Conservation (phyloP, 2,113 vertebrate genomes). For the Struthio camelus region DNA sequence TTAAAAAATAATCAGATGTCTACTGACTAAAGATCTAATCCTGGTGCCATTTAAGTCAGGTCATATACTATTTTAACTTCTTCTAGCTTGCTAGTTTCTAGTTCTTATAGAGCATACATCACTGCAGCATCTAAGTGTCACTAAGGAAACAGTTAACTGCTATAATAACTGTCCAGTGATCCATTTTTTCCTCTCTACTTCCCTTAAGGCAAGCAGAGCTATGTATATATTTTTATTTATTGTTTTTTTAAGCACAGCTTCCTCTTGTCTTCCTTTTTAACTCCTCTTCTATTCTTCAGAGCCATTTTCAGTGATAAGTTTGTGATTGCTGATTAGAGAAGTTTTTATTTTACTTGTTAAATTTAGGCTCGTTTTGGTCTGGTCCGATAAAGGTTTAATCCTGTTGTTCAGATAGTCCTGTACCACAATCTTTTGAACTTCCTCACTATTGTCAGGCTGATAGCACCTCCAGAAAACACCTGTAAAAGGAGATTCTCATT, state of each 20-base stretch:
- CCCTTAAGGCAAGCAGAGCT: background rate
- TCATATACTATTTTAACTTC: constrained; percentile 38
- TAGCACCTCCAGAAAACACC: background rate
- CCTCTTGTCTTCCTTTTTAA: background rate
- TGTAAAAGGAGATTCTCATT: background rate
- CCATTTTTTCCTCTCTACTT: background rate
- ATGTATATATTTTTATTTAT: background rate
- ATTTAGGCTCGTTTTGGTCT: background rate
- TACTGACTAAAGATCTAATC: constrained; percentile 18
- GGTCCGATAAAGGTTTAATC: background rate
- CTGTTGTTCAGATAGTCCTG: background rate
- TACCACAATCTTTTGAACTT: background rate
- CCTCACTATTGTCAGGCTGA: background rate
- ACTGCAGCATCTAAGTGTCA: background rate
- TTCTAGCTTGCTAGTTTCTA: background rate
- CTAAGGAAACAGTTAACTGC: background rate
- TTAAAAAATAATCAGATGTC: background rate
- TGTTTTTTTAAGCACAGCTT: background rate
- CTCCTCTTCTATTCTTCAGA: background rate
- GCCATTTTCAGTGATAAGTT: background rate
- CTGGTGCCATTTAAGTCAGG: background rate
- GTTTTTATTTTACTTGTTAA: background rate
- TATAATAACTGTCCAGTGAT: background rate
- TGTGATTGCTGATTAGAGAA: background rate
- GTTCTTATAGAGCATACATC: background rate